These are phyloP conservation scores for Porites evermanni DNA, from an alignment of 92 coral and sea anemone species.

Conservation along the genomic window DNA sequence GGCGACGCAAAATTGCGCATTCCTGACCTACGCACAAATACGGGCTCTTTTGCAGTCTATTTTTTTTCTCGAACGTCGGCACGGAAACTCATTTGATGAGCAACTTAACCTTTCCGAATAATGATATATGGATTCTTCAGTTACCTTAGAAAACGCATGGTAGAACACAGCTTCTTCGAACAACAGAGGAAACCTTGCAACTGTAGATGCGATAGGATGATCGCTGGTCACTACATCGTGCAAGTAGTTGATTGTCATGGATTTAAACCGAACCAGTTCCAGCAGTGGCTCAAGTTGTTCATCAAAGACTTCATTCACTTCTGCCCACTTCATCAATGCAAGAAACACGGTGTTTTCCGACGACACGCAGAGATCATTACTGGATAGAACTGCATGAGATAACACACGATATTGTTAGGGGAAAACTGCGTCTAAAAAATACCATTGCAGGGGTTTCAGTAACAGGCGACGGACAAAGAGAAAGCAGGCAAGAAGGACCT, in stretches of 20 bases:
- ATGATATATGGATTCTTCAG: too few species aligned
- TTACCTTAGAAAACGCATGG: constrained; percentile 90
- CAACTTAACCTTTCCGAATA: too few species aligned
- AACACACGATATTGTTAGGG: background rate
- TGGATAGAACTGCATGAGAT: constrained; percentile 67
- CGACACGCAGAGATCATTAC: constrained; percentile 80
- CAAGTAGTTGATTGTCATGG: constrained; percentile 85
- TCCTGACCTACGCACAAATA: too few species aligned
- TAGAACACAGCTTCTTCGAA: constrained; percentile 90
- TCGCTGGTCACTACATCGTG: constrained; percentile 88
- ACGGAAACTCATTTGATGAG: too few species aligned
- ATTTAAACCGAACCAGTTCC: constrained; percentile 80
- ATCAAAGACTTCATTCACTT: constrained; percentile 80
- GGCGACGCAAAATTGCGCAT: too few species aligned
- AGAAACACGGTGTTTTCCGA: constrained; percentile 96
- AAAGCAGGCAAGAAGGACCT: too few species aligned
- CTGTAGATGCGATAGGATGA: constrained; percentile 88
- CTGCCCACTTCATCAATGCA: constrained; percentile 95
- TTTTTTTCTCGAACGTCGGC: too few species aligned
- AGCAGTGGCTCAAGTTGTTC: constrained; percentile 75
- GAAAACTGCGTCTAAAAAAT: background rate
- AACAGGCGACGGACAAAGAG: too few species aligned
- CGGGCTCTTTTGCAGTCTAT: too few species aligned
- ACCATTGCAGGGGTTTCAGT: background rate
- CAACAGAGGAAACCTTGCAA: constrained; percentile 67